phyloP scores from a whole-genome alignment of 2,888 invertebrate genomes.

The Spilarctia lutea region DNA sequence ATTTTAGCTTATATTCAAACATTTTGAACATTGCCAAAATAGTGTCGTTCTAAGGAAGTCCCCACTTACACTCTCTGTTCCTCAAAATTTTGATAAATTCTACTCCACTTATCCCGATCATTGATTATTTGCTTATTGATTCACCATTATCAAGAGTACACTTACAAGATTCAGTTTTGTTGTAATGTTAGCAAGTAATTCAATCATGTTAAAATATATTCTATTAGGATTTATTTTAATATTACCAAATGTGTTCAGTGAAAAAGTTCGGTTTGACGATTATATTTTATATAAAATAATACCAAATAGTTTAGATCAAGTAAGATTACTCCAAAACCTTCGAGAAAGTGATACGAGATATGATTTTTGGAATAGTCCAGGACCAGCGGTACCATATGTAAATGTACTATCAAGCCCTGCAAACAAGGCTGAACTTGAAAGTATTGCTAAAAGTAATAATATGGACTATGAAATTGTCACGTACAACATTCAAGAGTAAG shows the following conservation, averaged over 20 bases:
- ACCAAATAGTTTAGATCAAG: constrained; percentile 75
- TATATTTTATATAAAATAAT: constrained; percentile 81
- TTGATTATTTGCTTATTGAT: background rate
- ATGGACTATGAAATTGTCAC: constrained; percentile 73
- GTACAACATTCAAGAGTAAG: constrained; percentile 80
- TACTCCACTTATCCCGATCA: background rate
- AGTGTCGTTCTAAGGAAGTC: background rate
- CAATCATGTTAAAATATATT: constrained; percentile 41
- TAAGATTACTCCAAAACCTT: constrained; percentile 76
- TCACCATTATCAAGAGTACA: background rate
- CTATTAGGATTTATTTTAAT: constrained; percentile 30
- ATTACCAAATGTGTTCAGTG: constrained; percentile 41
- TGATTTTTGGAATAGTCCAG: constrained; percentile 74
- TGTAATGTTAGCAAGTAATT: background rate
- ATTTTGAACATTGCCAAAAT: background rate
- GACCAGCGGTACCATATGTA: constrained; percentile 58
- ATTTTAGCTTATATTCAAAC: background rate
- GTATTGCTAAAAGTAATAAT: constrained; percentile 57
- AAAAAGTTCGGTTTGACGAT: constrained; percentile 63
- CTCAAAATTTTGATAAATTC: background rate
- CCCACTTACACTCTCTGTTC: background rate
- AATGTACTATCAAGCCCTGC: constrained; percentile 72
- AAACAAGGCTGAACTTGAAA: constrained; percentile 61
- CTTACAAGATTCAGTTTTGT: background rate
- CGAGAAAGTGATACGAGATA: constrained; percentile 68